Evolutionary conservation across 2,888 invertebrate genomes (phyloP), one percentile per base, ranked within the genome.

Genomic region (Seira musarum): DNA sequence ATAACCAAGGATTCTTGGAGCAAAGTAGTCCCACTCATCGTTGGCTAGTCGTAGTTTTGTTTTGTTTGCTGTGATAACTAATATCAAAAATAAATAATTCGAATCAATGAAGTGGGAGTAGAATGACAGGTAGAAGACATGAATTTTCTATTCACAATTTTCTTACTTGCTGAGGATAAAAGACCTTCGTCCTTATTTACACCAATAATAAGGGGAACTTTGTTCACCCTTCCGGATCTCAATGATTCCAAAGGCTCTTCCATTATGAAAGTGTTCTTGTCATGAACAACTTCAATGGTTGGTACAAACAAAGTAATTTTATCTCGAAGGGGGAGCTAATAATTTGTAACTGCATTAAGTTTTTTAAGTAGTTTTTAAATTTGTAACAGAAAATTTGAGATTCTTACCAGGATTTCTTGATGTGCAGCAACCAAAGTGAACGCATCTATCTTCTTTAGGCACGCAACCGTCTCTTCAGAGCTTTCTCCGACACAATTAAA

Each of bases 151-250:
- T 61, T 2, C 15, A 40, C 3, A 17, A 49, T 25, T 61, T 17
- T 46, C 64, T 61, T 74, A 82, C 81, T 71, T 35, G 80, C 75
- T 21, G 84, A 82, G 10, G 76, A 77, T 2, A 85, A 22, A 1
- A 84, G 57, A 15, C 87, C 87, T 74, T 87, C 87, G 1, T 84
- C 77, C 1, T 80, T 63, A 57, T 81, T 84, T 0, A 86, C 81
- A 5, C 87, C 87, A 2, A 83, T 68, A 1, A 87, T 68, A 21
- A 82, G 40, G 5, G 84, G 84, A 19, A 87, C 80, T 65, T 83
- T 82, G 15, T 71, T 78, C 15, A 85, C 72, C 10, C 80, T 67
- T 1, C 85, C 86, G n/a, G 76, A 57, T 67, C 80, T 77, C 15
- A 86, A 30, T 0, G 79, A 57, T 15, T 76, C 79, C 10, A 78